These are phyloP conservation scores for Adelges cooleyi DNA, from an alignment of 1,140 invertebrate species.

Conservation along the genomic window DNA sequence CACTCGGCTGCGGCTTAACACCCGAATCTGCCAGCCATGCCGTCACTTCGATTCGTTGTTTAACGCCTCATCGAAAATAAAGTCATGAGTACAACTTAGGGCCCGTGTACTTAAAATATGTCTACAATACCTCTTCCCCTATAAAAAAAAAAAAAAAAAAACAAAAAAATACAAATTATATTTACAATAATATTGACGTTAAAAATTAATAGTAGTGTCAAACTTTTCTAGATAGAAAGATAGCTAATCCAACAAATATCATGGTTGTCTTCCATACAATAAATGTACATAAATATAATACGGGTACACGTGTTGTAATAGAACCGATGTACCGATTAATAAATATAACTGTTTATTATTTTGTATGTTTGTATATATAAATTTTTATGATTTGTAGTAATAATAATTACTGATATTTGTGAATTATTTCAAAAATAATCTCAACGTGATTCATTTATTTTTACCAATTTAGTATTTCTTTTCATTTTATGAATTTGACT, in stretches of 20 bases:
- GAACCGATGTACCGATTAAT: not conserved
- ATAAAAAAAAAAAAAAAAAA: constrained; percentile 1
- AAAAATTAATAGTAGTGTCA: too few relatives aligned
- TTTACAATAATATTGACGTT: too few relatives aligned
- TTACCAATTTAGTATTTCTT: constrained; percentile 21
- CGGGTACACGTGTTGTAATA: not conserved
- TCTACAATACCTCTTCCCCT: not conserved
- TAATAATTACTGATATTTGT: not conserved
- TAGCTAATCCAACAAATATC: constrained; percentile 11
- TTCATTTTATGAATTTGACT: not conserved
- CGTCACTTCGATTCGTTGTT: not conserved
- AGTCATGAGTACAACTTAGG: constrained; percentile 1
- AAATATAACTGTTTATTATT: not conserved
- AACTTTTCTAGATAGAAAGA: too few relatives aligned
- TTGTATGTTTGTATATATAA: not conserved
- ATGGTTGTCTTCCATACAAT: constrained; percentile 13
- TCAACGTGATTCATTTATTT: constrained; percentile 3
- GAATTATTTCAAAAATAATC: not conserved
- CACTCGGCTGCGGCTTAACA: constrained; percentile 22
- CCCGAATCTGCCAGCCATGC: too few relatives aligned
- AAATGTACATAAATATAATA: not conserved
- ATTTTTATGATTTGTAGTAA: too few relatives aligned
- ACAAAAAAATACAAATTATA: too few relatives aligned
- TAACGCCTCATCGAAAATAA: not conserved
- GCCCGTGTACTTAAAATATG: constrained; percentile 19